These are phyloP conservation scores for Neosilurus hyrtlii DNA, from an alignment of 2,797 vertebrate species.

Conservation along the genomic window DNA sequence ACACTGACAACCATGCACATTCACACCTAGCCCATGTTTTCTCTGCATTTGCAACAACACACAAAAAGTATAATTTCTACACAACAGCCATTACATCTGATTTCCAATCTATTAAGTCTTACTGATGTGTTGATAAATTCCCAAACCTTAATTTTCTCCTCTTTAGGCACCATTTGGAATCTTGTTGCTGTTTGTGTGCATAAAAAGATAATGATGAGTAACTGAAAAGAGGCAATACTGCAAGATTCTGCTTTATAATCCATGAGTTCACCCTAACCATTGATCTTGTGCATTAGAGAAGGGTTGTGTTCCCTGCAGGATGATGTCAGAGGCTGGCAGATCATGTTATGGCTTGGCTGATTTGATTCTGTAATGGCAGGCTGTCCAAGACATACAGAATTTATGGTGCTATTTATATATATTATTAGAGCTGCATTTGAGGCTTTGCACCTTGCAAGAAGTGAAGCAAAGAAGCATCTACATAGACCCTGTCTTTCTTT, in stretches of 20 bases:
- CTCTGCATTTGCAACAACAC: not conserved
- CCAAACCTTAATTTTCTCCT: not conserved
- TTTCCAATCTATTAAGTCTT: not conserved
- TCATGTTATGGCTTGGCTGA: constrained; percentile 1
- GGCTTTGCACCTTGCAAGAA: constrained; percentile 14
- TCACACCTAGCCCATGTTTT: not conserved
- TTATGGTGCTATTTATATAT: not conserved
- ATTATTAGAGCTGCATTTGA: constrained; percentile 3
- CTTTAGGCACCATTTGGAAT: not conserved
- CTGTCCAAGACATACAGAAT: not conserved
- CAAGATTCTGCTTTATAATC: not conserved
- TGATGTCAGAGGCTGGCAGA: constrained; percentile 35
- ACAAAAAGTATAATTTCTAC: not conserved
- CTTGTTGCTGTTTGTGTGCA: not conserved
- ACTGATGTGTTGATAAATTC: not conserved
- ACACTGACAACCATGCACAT: no score
- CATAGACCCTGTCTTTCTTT: not conserved
- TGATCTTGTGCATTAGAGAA: constrained; percentile 22
- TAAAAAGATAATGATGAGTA: not conserved
- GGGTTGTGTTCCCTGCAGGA: constrained; percentile 38
- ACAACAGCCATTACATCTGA: not conserved
- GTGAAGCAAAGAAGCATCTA: not conserved
- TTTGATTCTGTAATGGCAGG: constrained; percentile 25
- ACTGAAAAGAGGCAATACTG: not conserved
- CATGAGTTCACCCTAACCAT: not conserved